Percentiles rank a stretch among this genome's conserved stretches.
phyloP scores from a whole-genome alignment of 2,113 vertebrate genomes.

The Archilochus colubris region DNA sequence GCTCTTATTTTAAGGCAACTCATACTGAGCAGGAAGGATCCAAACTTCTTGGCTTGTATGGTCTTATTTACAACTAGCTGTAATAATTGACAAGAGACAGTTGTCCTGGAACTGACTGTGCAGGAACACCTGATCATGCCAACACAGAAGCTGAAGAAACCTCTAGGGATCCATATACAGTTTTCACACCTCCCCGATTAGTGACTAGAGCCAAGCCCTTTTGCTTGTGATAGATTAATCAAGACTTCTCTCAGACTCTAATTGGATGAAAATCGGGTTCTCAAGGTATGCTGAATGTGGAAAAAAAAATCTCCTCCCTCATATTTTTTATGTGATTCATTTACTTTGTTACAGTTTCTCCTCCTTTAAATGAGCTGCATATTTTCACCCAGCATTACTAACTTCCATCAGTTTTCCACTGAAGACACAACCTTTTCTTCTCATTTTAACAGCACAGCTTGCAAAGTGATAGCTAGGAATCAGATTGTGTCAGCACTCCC shows the following conservation, averaged over 20 bases:
- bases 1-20: not conserved
- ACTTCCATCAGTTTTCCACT: constrained; percentile 66
- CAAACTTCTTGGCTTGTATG: not conserved
- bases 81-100: constrained; percentile 65
- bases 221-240: constrained; percentile 79
- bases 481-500: constrained; percentile 62
- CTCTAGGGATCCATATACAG: constrained; percentile 52
- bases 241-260: constrained; percentile 73
- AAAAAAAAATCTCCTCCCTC: constrained; percentile 27
- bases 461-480: constrained; percentile 69
- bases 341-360: constrained; percentile 55
- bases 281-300: constrained; percentile 55
- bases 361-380: constrained; percentile 70
- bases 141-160: constrained; percentile 60
- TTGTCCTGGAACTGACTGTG: constrained; percentile 65
- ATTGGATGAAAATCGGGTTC: constrained; percentile 81
- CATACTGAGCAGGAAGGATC: not conserved
- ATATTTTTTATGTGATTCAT: constrained; percentile 55
- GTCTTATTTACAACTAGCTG: constrained; percentile 62
- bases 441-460: constrained; percentile 68
- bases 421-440: constrained; percentile 63
- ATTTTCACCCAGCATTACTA: constrained; percentile 63
- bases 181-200: constrained; percentile 72
- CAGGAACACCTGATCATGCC: constrained; percentile 59
- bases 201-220: constrained; percentile 69